Base-by-base conservation (phyloP, 1,140 invertebrate genomes). In the Brachionus calyciflorus region DNA sequence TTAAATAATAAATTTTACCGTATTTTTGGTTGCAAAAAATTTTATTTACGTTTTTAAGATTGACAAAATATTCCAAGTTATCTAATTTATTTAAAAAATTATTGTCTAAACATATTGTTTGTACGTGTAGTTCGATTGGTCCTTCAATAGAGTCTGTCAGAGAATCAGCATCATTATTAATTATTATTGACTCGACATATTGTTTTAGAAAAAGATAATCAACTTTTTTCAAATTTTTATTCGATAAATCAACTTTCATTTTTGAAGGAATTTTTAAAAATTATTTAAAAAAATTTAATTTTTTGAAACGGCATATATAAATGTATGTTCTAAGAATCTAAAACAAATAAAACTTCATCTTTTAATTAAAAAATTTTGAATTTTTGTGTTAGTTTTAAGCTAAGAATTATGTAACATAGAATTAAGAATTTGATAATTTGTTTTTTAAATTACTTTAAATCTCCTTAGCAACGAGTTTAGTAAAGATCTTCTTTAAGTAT, bases 231-330 rank as follows among this genome's bases (percentile, higher is more conserved):
- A 65, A 65, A 65, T 44, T 65, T 65, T 65, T 65, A 26, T 65
- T 65, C 24, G 60, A 65, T 26, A 65, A 65, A 65, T 65, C 60
- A 65, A 65, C 19, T 44, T 65, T 65, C 60, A 65, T 65, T 65
- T 65, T 65, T 37, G 14, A 14, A 55, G 26, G 17, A 37, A 37
- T 37, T 60, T 37, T 17, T 41, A 5, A 63, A 63, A 63, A 40
- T 37, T 63, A 7, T 63, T 28, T 60, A 14, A 60, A 60, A 33
- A 33, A 21, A 37, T 44, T 26, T 9, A 65, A 44, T 65, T 21
- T 65, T 44, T 14, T 65, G 33, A 9, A n/a, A n/a, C n/a, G n/a
- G n/a, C n/a, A n/a, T n/a, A n/a, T n/a, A n/a, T n/a, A n/a, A n/a
- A n/a, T n/a, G n/a, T n/a, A n/a, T n/a, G n/a, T n/a, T n/a, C n/a